phyloP scores from a whole-genome alignment of 2,888 invertebrate genomes.

The Nebria salina region DNA sequence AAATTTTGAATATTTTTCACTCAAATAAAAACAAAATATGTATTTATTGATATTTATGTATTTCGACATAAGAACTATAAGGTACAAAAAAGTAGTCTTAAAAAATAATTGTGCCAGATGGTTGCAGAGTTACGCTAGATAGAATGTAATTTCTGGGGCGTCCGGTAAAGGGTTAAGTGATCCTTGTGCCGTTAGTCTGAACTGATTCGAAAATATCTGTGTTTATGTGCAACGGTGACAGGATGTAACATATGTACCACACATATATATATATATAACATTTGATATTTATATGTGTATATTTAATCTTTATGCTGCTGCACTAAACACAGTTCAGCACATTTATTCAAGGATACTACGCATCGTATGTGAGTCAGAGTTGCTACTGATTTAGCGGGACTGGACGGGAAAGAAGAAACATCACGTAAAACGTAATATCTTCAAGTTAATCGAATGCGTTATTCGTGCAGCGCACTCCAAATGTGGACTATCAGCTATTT shows the following conservation, averaged over 20 bases:
- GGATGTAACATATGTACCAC: not conserved
- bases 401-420: not conserved
- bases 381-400: not conserved
- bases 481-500: not conserved
- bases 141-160: not conserved
- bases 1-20: no score
- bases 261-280: not conserved
- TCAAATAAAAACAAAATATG: no score
- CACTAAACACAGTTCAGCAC: slow-evolving; percentile 1
- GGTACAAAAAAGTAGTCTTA: no score
- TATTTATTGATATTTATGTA: no score
- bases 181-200: not conserved
- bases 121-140: not conserved
- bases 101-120: not conserved
- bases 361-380: not conserved
- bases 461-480: not conserved
- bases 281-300: not conserved
- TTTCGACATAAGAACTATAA: no score
- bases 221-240: slow-evolving; percentile 15
- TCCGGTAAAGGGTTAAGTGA: not conserved
- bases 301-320: not conserved
- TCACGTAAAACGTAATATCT: not conserved
- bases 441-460: not conserved
- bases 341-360: slow-evolving; percentile 1
- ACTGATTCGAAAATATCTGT: slow-evolving; percentile 17